phyloP scores from a whole-genome alignment of 2,888 invertebrate genomes.

The Lacanobia oleracea region DNA sequence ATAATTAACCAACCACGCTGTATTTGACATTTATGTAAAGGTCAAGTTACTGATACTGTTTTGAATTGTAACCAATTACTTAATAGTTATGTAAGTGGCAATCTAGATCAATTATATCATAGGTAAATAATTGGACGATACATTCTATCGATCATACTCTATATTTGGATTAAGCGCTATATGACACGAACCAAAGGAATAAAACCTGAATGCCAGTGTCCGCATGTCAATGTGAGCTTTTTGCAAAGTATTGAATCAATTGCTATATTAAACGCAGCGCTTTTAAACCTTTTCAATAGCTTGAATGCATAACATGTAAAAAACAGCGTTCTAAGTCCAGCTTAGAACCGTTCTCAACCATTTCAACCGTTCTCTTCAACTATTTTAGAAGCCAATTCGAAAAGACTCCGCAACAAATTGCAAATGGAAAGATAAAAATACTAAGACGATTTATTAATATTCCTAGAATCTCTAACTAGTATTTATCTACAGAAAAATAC shows the following conservation, averaged over 20 bases:
- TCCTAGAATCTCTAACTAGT: slow-evolving; percentile 3
- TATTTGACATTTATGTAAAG: slow-evolving; percentile 29
- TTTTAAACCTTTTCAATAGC: slow-evolving; percentile 27
- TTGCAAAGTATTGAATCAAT: slow-evolving; percentile 27
- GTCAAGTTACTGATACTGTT: slow-evolving; percentile 15
- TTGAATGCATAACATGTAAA: slow-evolving; percentile 25
- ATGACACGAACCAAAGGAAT: slow-evolving; percentile 9
- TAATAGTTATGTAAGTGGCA: slow-evolving; percentile 18
- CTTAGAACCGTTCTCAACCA: not conserved
- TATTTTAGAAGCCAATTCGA: not conserved
- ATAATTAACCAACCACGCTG: slow-evolving; percentile 12
- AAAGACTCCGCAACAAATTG: not conserved
- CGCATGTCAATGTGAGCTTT: slow-evolving; percentile 4
- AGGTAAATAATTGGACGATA: not conserved
- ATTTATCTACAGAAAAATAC: not conserved
- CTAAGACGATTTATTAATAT: not conserved
- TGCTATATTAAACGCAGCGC: slow-evolving; percentile 22
- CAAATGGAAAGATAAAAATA: not conserved
- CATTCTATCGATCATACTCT: not conserved
- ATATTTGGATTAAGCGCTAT: not conserved
- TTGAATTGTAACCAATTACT: not conserved
- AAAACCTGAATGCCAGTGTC: not conserved
- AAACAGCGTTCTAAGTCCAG: not conserved
- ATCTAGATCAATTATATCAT: not conserved
- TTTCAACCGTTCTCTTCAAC: too few species aligned